Evolutionary conservation across 2,888 invertebrate species (phyloP).

Genomic region (Apamea anceps): DNA sequence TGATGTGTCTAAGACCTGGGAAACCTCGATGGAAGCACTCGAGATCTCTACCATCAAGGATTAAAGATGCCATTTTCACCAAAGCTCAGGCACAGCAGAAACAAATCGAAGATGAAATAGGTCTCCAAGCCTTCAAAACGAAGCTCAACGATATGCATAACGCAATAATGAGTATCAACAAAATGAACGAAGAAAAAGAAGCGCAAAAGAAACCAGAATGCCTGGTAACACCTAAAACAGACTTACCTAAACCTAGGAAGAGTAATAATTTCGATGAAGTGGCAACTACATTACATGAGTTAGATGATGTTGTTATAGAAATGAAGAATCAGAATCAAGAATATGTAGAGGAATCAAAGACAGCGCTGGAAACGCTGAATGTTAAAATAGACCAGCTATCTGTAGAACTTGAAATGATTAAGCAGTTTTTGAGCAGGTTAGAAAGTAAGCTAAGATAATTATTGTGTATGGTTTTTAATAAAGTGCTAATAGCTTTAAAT

Average conservation of each 20-base stretch:
- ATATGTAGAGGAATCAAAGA: slow-evolving; percentile 74
- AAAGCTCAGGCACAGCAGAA: slow-evolving; percentile 84
- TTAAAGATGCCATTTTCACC: slow-evolving; percentile 84
- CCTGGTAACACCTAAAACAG: slow-evolving; percentile 45
- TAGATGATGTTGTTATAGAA: slow-evolving; percentile 78
- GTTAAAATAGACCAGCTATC: slow-evolving; percentile 84
- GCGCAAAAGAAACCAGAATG: slow-evolving; percentile 24
- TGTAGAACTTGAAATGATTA: slow-evolving; percentile 80
- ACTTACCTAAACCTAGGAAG: slow-evolving; percentile 60
- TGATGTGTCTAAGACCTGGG: slow-evolving; percentile 82
- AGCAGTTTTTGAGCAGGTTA: slow-evolving; percentile 78
- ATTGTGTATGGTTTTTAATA: slow-evolving; percentile 33
- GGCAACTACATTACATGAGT: slow-evolving; percentile 76
- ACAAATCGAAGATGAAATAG: slow-evolving; percentile 80
- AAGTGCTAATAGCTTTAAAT: slow-evolving; percentile 13
- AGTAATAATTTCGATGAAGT: slow-evolving; percentile 75
- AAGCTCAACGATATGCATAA: slow-evolving; percentile 83
- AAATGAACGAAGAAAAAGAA: slow-evolving; percentile 61
- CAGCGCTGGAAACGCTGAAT: slow-evolving; percentile 77
- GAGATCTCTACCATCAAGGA: slow-evolving; percentile 79
- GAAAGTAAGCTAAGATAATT: slow-evolving; percentile 77
- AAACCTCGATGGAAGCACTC: slow-evolving; percentile 78
- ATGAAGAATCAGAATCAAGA: slow-evolving; percentile 77
- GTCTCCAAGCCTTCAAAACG: slow-evolving; percentile 76
- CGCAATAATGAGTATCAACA: slow-evolving; percentile 74